Evolutionary conservation across 2,113 vertebrate genomes (phyloP), one percentile per base, ranked within the genome.

Genomic region (Plecotus auritus): DNA sequence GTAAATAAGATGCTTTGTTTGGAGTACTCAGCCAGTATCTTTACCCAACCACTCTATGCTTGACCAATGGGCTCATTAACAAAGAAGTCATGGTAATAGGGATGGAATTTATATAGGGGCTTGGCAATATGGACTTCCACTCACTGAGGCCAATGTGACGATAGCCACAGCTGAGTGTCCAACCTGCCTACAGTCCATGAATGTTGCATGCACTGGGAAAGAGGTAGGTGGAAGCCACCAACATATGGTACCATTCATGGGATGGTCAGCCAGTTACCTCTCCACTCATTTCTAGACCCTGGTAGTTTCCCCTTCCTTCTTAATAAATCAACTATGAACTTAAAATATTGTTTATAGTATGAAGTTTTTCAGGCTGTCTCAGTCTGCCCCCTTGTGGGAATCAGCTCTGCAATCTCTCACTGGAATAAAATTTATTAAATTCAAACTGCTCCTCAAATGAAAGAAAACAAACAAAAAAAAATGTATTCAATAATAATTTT

Each of bases 341-440:
- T 90, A 85, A 92, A 90, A 86, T 85, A 87, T 47, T 77, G 35
- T 59, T 93, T 70, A 94, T 16, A 82, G 28, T 56, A 4, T 49
- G 9, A 83, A 89, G n/a, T 13, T 88, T 94, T 97, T 85, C 40
- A 95, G 87, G 42, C 59, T 95, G 78, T 96, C 88, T 92, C 56
- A 94, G 74, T 94, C 95, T 97, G 95, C 97, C 96, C 95, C 85
- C 95, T 97, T 96, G 97, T 97, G 96, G 97, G 67, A 95, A 96
- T 23, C 18, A 82, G 32, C 1, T 54, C 83, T 82, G 92, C n/a
- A 78, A 67, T 88, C 40, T 86, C 84, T 82, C 59, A 94, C 16
- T 74, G 66, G 37, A 91, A 84, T 40, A 80, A 89, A 91, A 85
- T 22, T 80, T 51, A 88, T 18, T 90, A 91, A 93, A 86, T 88